phyloP scores from a whole-genome alignment of 1,140 invertebrate genomes.

The Dolichoris vasculosae region DNA sequence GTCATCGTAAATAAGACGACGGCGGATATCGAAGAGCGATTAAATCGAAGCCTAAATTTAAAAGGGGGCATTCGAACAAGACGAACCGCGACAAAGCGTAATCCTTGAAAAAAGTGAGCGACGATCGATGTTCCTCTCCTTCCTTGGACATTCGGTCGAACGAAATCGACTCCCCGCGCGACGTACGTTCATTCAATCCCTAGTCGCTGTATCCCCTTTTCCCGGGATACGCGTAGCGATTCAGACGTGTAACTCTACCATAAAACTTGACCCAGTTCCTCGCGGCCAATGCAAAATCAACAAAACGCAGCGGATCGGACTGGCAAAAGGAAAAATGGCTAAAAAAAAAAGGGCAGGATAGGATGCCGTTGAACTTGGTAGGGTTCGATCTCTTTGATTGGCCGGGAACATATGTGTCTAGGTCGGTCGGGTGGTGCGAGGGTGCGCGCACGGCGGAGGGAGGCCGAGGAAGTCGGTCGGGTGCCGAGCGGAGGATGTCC shows the following conservation, averaged over 20 bases:
- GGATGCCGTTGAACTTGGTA: constrained; percentile 43
- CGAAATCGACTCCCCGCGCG: background rate
- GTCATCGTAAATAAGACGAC: no score
- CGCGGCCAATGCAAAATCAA: constrained; percentile 22
- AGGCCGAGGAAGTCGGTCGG: background rate
- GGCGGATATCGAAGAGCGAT: no score
- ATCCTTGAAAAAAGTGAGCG: no score
- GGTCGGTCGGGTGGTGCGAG: background rate
- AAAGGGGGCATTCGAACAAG: no score
- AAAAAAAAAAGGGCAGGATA: background rate
- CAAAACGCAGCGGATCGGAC: constrained; percentile 12
- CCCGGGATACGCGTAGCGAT: background rate
- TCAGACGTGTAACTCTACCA: constrained; percentile 46
- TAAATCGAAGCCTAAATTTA: no score
- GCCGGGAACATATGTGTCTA: constrained; percentile 29
- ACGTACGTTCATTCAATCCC: constrained; percentile 30
- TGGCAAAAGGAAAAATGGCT: constrained; percentile 1
- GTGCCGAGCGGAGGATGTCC: background rate
- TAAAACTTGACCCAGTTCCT: constrained; percentile 50
- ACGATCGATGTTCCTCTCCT: background rate
- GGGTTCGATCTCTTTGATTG: constrained; percentile 51
- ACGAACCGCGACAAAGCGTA: no score
- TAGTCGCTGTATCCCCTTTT: background rate
- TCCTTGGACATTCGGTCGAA: background rate
- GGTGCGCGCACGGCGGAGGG: background rate